Percentiles rank a stretch among this genome's conserved stretches.
phyloP scores from a whole-genome alignment of 2,888 invertebrate genomes.

The Macaria liturata region DNA sequence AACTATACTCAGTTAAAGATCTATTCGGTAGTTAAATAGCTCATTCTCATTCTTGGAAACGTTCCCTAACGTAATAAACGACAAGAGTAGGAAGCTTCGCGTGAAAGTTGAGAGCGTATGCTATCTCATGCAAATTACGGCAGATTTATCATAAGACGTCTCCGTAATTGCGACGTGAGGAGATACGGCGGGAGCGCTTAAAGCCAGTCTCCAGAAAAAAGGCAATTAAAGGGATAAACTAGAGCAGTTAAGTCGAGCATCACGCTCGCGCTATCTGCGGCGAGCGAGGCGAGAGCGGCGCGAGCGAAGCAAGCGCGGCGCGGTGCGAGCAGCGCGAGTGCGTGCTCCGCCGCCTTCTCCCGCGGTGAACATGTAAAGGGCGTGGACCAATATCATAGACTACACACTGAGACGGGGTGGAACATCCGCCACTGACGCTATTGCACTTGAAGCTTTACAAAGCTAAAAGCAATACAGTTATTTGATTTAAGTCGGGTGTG shows the following conservation, averaged over 20 bases:
- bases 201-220: slow-evolving; percentile 79
- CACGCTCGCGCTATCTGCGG: slow-evolving; percentile 70
- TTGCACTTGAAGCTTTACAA: slow-evolving; percentile 82
- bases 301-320: slow-evolving; percentile 37
- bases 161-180: slow-evolving; percentile 82
- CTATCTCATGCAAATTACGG: slow-evolving; percentile 83
- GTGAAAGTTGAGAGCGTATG: slow-evolving; percentile 83
- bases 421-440: slow-evolving; percentile 79
- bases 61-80: slow-evolving; percentile 81
- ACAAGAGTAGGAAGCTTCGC: slow-evolving; percentile 79
- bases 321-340: slow-evolving; percentile 49
- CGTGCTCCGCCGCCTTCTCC: slow-evolving; percentile 58
- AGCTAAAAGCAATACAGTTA: slow-evolving; percentile 83
- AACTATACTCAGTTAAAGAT: slow-evolving; percentile 60
- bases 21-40: slow-evolving; percentile 79
- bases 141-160: slow-evolving; percentile 83
- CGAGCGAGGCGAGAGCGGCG: slow-evolving; percentile 43
- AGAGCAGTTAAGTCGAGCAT: slow-evolving; percentile 75
- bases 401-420: slow-evolving; percentile 74
- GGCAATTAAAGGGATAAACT: slow-evolving; percentile 82
- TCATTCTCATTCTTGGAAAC: slow-evolving; percentile 80
- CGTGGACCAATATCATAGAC: slow-evolving; percentile 82
- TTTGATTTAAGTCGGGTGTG: slow-evolving; percentile 82
- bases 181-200: slow-evolving; percentile 78
- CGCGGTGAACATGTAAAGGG: slow-evolving; percentile 79